These are phyloP conservation scores for Perithous albicinctus DNA, from an alignment of 2,888 invertebrate species.

Conservation along the genomic window DNA sequence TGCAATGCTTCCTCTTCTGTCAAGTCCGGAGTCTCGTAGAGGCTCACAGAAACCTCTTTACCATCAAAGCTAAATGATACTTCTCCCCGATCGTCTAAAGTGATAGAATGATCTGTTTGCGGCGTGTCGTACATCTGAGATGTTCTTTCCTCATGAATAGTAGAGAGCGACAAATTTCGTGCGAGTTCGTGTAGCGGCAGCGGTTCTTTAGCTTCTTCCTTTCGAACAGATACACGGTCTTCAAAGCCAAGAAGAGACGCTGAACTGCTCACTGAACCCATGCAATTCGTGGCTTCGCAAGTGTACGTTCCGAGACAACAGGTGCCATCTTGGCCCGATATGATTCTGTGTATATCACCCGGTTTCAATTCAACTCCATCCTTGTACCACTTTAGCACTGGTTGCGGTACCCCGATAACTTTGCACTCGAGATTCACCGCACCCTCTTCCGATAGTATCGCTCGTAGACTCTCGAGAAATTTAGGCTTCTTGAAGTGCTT, in stretches of 20 bases:
- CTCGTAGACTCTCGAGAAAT: constrained; percentile 93
- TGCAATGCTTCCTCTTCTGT: constrained; percentile 96
- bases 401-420: constrained; percentile 96
- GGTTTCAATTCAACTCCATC: constrained; percentile 95
- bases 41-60: constrained; percentile 95
- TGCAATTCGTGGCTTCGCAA: constrained; percentile 95
- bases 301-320: constrained; percentile 96
- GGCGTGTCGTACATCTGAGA: constrained; percentile 95
- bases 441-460: constrained; percentile 94
- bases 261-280: constrained; percentile 95
- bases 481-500: constrained; percentile 95
- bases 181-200: constrained; percentile 86
- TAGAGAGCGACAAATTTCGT: constrained; percentile 93
- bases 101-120: constrained; percentile 89
- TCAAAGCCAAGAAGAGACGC: constrained; percentile 95
- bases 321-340: constrained; percentile 95
- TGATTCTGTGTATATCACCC: constrained; percentile 96
- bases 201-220: constrained; percentile 82
- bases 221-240: constrained; percentile 85
- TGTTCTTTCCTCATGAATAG: constrained; percentile 95
- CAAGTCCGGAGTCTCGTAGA: constrained; percentile 96
- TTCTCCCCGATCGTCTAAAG: constrained; percentile 93
- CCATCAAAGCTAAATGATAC: constrained; percentile 96
- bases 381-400: constrained; percentile 96
- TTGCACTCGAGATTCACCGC: constrained; percentile 97